These are phyloP conservation scores for Drosophila mimica DNA, from an alignment of 2,888 invertebrate species.

Conservation along the genomic window DNA sequence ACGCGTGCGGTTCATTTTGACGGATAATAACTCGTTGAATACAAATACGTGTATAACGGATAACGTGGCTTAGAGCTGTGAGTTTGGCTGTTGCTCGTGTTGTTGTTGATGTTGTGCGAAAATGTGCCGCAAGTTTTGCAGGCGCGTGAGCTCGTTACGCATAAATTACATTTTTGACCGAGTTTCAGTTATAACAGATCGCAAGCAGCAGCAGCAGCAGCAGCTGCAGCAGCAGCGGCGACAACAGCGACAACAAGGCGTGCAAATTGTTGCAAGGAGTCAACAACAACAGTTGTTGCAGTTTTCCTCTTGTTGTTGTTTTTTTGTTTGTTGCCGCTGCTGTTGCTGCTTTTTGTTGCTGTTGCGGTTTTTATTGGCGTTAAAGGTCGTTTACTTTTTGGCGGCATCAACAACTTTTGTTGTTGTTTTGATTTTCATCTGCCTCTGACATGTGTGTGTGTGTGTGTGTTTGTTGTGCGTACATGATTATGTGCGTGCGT, in stretches of 20 bases:
- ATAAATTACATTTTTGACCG: conserved; percentile 77
- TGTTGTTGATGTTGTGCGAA: conserved; percentile 24
- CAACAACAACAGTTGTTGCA: conserved; percentile 56
- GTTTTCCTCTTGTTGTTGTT: conserved; percentile 59
- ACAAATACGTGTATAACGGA: conserved; percentile 42
- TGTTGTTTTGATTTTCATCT: conserved; percentile 79
- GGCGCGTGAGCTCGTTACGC: conserved; percentile 81
- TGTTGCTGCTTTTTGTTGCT: conserved; percentile 32
- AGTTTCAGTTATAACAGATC: conserved; percentile 67
- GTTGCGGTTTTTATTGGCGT: conserved; percentile 77
- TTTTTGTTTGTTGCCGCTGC: conserved; percentile 30
- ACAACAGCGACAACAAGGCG: conserved; percentile 32
- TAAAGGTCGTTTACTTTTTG: conserved; percentile 85
- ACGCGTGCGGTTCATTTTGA: conserved; percentile 77
- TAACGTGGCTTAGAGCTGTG: conserved; percentile 42
- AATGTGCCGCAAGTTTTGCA: conserved; percentile 73
- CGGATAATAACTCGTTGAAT: conserved; percentile 49
- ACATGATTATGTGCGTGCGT: conserved; percentile 13
- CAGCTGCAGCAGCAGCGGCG: conserved; percentile 16
- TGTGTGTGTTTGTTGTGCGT: conserved; percentile 32
- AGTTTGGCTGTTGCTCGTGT: conserved; percentile 18
- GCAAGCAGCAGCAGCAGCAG: conserved; percentile 36
- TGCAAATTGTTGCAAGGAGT: conserved; percentile 76
- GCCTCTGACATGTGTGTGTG: conserved; percentile 41
- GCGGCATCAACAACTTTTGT: conserved; percentile 81